phyloP scores from a whole-genome alignment of 2,113 vertebrate species.

The Aleadryas rufinucha region DNA sequence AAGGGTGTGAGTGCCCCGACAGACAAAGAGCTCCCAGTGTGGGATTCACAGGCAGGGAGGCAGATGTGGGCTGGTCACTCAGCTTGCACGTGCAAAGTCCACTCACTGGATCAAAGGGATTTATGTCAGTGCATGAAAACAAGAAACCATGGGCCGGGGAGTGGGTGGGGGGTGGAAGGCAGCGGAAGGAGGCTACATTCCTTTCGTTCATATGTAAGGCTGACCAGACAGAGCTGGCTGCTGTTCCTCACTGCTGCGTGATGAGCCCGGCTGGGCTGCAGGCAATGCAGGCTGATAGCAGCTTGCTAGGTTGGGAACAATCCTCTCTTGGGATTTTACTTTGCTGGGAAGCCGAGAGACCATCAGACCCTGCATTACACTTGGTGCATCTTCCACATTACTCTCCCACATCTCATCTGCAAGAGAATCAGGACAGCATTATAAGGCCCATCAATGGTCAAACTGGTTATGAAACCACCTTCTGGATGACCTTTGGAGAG shows the following conservation, averaged over 20 bases:
- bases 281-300: neutral
- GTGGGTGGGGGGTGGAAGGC: neutral
- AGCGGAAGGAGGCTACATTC: constrained; percentile 45
- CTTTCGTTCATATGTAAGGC: constrained; percentile 21
- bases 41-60: neutral
- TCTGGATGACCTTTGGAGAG: constrained; percentile 16
- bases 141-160: neutral
- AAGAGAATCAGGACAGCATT: neutral
- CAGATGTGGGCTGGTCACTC: neutral
- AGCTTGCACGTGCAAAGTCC: neutral
- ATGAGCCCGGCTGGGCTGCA: constrained; percentile 14
- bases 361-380: neutral
- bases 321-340: neutral
- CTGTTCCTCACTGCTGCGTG: neutral
- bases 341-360: neutral
- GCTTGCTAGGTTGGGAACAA: neutral
- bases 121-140: neutral
- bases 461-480: constrained; percentile 34
- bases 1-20: neutral
- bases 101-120: neutral
- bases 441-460: neutral
- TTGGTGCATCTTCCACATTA: neutral
- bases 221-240: constrained; percentile 47
- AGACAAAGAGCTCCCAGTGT: constrained; percentile 33
- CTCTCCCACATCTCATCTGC: neutral